A percentile compares a stretch with the other conserved stretches of the same genome.
phyloP scores from a whole-genome alignment of 1,140 invertebrate species.

The Cecropterus lyciades region DNA sequence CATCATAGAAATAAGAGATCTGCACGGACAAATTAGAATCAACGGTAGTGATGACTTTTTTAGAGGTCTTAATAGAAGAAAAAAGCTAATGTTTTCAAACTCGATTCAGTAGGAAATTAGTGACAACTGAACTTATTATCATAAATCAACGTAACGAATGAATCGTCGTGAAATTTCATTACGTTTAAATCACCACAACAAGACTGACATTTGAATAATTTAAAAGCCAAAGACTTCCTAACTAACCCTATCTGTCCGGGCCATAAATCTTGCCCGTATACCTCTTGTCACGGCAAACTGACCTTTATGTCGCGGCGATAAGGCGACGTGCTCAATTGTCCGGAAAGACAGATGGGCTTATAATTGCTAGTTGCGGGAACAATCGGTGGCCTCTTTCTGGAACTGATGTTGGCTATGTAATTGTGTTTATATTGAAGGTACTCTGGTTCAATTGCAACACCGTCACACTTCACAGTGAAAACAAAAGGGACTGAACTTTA shows the following conservation, averaged over 20 bases:
- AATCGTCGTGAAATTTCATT: conserved; percentile 1
- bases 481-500: no score
- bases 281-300: conserved; percentile 31
- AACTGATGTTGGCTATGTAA: neutral
- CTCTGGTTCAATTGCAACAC: no score
- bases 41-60: no score
- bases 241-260: conserved; percentile 38
- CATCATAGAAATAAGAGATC: no score
- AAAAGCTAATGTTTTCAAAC: no score
- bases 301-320: conserved; percentile 28
- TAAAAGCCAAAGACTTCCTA: conserved; percentile 30
- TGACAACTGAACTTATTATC: no score
- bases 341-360: conserved; percentile 48
- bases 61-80: no score
- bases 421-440: no score
- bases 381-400: conserved; percentile 11
- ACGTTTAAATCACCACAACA: conserved; percentile 20
- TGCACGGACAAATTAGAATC: no score
- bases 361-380: conserved; percentile 44
- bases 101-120: no score
- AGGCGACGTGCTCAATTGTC: conserved; percentile 39
- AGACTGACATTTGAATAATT: conserved; percentile 35
- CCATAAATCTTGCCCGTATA: conserved; percentile 42
- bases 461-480: no score
- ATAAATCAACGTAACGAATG: neutral